Conservation (phyloP, 2,797 vertebrate genomes). For the Okamejei kenojei region DNA sequence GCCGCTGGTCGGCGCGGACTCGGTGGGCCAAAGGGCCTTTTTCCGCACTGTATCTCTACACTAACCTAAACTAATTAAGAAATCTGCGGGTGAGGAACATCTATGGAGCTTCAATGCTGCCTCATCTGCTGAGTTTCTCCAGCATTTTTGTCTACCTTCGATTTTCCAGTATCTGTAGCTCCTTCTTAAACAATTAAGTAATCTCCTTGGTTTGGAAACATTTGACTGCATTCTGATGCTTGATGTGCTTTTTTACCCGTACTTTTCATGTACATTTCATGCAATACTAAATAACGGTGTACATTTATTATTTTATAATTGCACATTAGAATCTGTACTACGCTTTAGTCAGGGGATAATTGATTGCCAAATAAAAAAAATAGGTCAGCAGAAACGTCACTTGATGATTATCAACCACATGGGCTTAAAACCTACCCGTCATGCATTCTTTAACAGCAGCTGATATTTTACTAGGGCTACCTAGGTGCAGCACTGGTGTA, state of each 20-base stretch:
- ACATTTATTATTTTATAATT: slow-evolving; percentile 57
- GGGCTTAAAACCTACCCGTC: slow-evolving; percentile 70
- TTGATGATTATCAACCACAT: slow-evolving; percentile 66
- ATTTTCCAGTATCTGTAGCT: too few species aligned
- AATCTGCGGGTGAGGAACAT: not conserved
- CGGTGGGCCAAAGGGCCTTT: too few species aligned
- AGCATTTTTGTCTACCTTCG: too few species aligned
- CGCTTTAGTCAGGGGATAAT: slow-evolving; percentile 72
- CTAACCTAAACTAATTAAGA: not conserved
- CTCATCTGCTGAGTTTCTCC: too few species aligned
- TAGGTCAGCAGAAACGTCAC: slow-evolving; percentile 73
- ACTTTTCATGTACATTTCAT: not conserved
- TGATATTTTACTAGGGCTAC: slow-evolving; percentile 69
- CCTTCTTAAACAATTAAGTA: not conserved
- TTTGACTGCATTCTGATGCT: not conserved
- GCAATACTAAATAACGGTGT: slow-evolving; percentile 42
- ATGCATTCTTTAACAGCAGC: slow-evolving; percentile 56
- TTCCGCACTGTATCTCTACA: too few species aligned
- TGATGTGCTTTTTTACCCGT: not conserved
- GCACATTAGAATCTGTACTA: slow-evolving; percentile 67
- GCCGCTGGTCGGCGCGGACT: too few species aligned
- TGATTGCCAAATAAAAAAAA: slow-evolving; percentile 82
- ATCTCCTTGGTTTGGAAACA: not conserved
- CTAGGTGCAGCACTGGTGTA: slow-evolving; percentile 68
- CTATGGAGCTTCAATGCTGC: too few species aligned